Base-by-base conservation (phyloP, 2,888 invertebrate species). In the Scaeva pyrastri region DNA sequence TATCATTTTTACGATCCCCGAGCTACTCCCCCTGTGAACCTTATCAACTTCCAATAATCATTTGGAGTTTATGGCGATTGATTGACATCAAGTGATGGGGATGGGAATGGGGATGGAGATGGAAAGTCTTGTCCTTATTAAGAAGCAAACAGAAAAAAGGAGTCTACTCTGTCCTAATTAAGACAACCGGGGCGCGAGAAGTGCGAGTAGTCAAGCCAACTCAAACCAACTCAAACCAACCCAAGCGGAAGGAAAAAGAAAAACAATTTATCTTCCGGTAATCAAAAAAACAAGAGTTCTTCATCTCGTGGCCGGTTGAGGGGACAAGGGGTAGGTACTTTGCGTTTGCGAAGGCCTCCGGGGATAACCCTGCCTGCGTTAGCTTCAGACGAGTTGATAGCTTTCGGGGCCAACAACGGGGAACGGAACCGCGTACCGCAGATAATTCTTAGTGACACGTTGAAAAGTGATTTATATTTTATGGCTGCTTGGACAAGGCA, bases 381-480 rank as follows among this genome's bases (percentile, higher is more conserved):
- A 55, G 71, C 66, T 71, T 66, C 66, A 75, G 52, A 75, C 23
- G 50, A 62, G 68, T 36, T 73, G 72, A 76, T 80, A 68, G 71
- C 84, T 84, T 79, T 79, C 50, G 71, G 39, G 71, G 64, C 50
- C 56, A n/a, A n/a, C n/a, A n/a, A n/a, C n/a, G n/a, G n/a, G n/a
- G n/a, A n/a, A n/a, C n/a, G 80, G 60, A 80, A 80, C 80, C 75
- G 84, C 66, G 80, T 85, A 85, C 84, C 84, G 75, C 80, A 85
- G 75, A 85, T 85, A 85, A 85, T 85, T 85, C 75, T 72, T 52
- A 75, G 71, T 85, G 84, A 85, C 84, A 85, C 80, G 80, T 58
- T 68, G 80, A 76, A 79, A 85, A 85, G 84, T 85, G 75, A 85
- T 85, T 85, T 85, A 85, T 85, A 76, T 85, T 80, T 80, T 76